Base-by-base conservation (phyloP, 2,888 invertebrate genomes). In the Itoplectis maculator region DNA sequence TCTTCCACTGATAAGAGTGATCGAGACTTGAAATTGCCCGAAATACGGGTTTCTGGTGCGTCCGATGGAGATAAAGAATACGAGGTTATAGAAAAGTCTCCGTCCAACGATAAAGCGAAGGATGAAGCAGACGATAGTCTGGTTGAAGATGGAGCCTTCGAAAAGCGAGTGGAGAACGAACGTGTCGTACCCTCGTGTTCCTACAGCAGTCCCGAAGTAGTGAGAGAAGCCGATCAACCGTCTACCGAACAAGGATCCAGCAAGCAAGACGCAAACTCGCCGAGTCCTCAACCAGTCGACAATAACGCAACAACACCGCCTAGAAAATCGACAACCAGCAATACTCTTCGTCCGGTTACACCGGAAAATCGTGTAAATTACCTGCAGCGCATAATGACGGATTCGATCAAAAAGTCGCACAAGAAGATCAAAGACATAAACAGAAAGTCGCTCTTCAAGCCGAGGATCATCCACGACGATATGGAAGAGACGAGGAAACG, bases 371-470 rank as follows among this genome's bases (percentile, higher is more conserved):
- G 84, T n/a, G 63, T 88, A 0, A 86, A 90, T 49, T 85, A 87
- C 13, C 77, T 91, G 40, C 86, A 88, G 29, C 84, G 81, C 6
- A 80, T 91, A 7, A 85, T 87, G 42, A 86, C 87, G 2, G 89
- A 89, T 83, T 92, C 91, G 0, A 92, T 92, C 9, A 92, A 92
- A 77, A 91, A 89, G 68, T 92, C 92, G 0, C 91, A 91, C 74
- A 89, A 88, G 40, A 92, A 92, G 23, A 82, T 88, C 13, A 92
- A 92, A 56, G 90, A 89, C 35, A 85, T 86, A 37, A 90, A 90
- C 47, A 89, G 86, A 11, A 90, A 86, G 59, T 83, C 79, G 20
- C 59, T 89, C 5, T 84, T 89, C n/a, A 88, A 85, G 65, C 82
- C 88, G 0, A 86, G 86, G 66, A 77, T 75, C 8, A 63, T 74